A percentile compares a stretch with the other conserved stretches of the same genome.
phyloP scores from a whole-genome alignment of 2,888 invertebrate species.

The Brachylomia viminalis region DNA sequence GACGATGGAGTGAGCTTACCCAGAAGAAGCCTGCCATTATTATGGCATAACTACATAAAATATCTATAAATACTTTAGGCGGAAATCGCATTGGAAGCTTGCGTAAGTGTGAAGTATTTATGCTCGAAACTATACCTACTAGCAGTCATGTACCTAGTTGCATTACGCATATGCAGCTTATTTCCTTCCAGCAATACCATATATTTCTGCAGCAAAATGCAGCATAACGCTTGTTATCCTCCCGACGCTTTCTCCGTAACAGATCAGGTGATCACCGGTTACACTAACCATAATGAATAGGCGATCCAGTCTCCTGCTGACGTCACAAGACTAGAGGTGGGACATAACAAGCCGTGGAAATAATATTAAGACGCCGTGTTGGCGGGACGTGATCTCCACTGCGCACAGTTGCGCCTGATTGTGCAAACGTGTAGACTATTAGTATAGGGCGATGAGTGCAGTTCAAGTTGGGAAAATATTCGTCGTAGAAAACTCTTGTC shows the following conservation, averaged over 20 bases:
- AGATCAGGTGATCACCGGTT: conserved; percentile 34
- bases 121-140: no score
- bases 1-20: no score
- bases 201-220: conserved; percentile 6
- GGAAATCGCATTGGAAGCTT: no score
- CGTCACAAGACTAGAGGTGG: conserved; percentile 42
- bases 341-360: conserved; percentile 68
- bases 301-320: conserved; percentile 45
- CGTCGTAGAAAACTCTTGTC: neutral
- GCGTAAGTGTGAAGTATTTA: no score
- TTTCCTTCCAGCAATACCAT: neutral
- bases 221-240: neutral
- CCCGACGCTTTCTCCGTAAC: conserved; percentile 23
- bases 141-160: no score
- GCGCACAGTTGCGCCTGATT: conserved; percentile 63
- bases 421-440: conserved; percentile 68
- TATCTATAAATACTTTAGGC: no score
- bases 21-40: no score
- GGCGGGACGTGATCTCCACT: conserved; percentile 62
- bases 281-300: conserved; percentile 54
- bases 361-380: conserved; percentile 60
- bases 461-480: conserved; percentile 19
- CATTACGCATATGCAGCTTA: neutral
- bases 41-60: no score
- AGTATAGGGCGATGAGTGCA: conserved; percentile 42